Percentiles rank a stretch among this genome's conserved stretches.
Evolutionary conservation across 2,113 vertebrate species (phyloP).

Genomic region (Loxodonta africana): DNA sequence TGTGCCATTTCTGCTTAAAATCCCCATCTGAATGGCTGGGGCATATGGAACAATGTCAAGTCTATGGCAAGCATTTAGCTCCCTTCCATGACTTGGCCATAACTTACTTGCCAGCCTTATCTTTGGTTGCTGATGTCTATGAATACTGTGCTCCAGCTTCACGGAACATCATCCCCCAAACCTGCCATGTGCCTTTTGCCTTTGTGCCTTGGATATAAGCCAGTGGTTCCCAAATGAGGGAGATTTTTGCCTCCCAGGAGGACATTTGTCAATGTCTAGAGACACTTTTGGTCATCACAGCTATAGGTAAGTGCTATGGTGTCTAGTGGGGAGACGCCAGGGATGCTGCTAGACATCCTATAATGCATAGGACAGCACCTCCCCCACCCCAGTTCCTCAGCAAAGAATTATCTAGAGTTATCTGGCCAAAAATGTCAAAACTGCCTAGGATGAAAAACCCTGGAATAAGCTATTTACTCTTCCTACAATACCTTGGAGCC

Average conservation of each 20-base stretch:
- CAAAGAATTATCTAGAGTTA: not conserved
- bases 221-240: not conserved
- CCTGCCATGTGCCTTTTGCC: not conserved
- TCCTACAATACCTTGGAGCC: not conserved
- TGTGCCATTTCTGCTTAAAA: slow-evolving; percentile 46
- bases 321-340: not conserved
- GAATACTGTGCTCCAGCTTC: not conserved
- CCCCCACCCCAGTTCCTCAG: not conserved
- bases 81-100: not conserved
- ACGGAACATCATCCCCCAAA: not conserved
- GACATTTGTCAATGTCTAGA: not conserved
- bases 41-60: not conserved
- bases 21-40: not conserved
- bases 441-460: not conserved
- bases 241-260: not conserved
- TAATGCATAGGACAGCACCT: not conserved
- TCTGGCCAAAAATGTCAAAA: not conserved
- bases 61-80: not conserved
- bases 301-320: not conserved
- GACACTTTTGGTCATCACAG: not conserved
- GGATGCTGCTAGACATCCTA: not conserved
- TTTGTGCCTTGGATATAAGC: not conserved
- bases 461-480: not conserved
- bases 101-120: not conserved
- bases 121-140: not conserved